These are phyloP conservation scores for Drosophila seclusa DNA, from an alignment of 2,888 invertebrate species.

Conservation along the genomic window DNA sequence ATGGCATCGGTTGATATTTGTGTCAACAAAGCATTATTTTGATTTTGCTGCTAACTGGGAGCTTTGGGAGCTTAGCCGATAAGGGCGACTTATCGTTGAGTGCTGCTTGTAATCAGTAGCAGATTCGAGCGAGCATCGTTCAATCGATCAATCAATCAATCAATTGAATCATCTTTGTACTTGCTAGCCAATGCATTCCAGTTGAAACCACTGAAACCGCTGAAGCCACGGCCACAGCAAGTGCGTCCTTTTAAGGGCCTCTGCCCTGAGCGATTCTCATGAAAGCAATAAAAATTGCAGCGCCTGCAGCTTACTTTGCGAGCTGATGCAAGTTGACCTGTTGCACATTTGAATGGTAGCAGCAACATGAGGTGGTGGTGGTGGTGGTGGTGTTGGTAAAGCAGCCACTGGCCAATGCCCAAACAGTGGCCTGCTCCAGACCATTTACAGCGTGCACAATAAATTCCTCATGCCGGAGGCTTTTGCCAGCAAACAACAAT, in stretches of 20 bases:
- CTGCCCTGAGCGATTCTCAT: constrained; percentile 60
- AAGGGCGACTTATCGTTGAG: constrained; percentile 21
- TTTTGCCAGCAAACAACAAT: constrained; percentile 63
- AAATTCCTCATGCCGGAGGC: constrained; percentile 69
- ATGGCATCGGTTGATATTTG: background rate
- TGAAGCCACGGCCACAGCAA: constrained; percentile 3
- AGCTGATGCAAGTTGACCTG: constrained; percentile 59
- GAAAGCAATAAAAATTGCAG: constrained; percentile 83
- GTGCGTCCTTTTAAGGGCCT: constrained; percentile 66
- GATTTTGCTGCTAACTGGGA: background rate
- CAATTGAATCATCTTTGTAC: constrained; percentile 71
- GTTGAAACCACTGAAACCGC: background rate
- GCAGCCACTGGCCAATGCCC: constrained; percentile 38
- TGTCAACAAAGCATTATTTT: background rate
- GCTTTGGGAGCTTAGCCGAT: constrained; percentile 4
- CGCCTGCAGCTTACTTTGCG: constrained; percentile 47
- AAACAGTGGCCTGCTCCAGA: constrained; percentile 55
- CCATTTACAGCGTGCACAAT: constrained; percentile 75
- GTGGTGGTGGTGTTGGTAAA: constrained; percentile 13
- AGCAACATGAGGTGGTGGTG: constrained; percentile 11
- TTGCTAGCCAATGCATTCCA: constrained; percentile 37
- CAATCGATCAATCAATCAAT: constrained; percentile 75
- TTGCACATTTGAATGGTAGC: constrained; percentile 74
- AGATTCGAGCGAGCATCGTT: constrained; percentile 9
- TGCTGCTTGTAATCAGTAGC: constrained; percentile 3